Evolutionary conservation across 1,140 invertebrate genomes (phyloP), one percentile per base, ranked within the genome.

Genomic region (Bicyclus anynana): DNA sequence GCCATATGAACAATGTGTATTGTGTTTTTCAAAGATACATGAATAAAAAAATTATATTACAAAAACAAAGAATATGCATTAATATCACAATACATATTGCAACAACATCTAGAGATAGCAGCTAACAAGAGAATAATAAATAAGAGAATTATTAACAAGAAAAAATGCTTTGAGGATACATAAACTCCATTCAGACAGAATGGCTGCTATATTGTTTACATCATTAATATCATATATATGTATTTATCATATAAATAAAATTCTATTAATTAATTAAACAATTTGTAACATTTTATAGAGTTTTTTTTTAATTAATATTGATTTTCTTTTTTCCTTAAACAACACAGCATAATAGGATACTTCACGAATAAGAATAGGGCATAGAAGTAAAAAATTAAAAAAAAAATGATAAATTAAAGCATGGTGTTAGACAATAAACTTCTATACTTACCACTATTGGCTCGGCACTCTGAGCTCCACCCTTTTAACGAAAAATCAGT

Each of bases 361-460:
- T n/a, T n/a, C 7, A 23, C 7, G 23, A 12, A 33, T 12, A 12
- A 29, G 23, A 29, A 29, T 10, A 33, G 29, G 29, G 10, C 7
- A 33, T 33, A 33, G n/a, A 40, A 17, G 4, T 17, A 40, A 13
- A 40, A 56, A 67, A 44, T 48, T 37, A 49, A 54, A 46, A 60
- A 47, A 16, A 63, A 63, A 58, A 50, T 49, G 52, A 56, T 47
- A 47, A 62, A 61, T 29, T 47, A 26, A 77, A 77, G 68, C 67
- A 72, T 67, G 59, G 52, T 65, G 65, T 68, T 57, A 59, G 48
- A 17, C 64, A 72, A 62, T 53, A 69, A 44, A 44, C 55, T 62
- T 65, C 53, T 58, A 69, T 59, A 96, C 95, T 96, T 95, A 97
- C 95, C 94, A 97, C 95, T 89, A 97, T 97, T 83, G 96, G 96